Percentiles rank a stretch among this genome's conserved stretches.
These are phyloP conservation scores for Excalfactoria chinensis DNA, from an alignment of 2,113 vertebrate species.

Conservation along the genomic window DNA sequence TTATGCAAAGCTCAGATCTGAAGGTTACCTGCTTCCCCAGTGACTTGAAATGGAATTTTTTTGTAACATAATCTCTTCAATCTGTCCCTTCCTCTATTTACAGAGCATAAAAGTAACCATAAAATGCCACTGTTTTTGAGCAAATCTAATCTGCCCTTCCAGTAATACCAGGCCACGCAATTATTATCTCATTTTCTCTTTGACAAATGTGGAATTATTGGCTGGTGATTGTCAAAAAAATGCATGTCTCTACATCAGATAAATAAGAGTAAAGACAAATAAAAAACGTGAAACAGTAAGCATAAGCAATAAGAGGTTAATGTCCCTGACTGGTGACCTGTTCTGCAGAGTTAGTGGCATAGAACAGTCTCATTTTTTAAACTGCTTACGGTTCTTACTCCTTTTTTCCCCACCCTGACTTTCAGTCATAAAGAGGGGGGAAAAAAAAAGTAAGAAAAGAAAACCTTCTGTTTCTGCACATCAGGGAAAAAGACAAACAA, in stretches of 20 bases:
- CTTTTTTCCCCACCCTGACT: not conserved
- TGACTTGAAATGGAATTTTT: constrained; percentile 67
- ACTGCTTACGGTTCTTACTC: not conserved
- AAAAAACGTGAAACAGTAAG: constrained; percentile 30
- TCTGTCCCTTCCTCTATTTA: constrained; percentile 64
- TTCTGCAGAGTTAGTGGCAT: constrained; percentile 38
- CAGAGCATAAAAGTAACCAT: constrained; percentile 59
- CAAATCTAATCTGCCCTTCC: constrained; percentile 70
- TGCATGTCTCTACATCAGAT: constrained; percentile 42
- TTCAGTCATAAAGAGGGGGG: not conserved
- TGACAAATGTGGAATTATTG: constrained; percentile 67
- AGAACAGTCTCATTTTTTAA: constrained; percentile 42
- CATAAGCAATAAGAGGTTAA: constrained; percentile 16
- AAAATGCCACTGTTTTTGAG: constrained; percentile 65
- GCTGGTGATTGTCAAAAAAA: constrained; percentile 17
- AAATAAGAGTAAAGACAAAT: constrained; percentile 56
- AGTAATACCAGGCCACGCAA: constrained; percentile 51
- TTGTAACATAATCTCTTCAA: constrained; percentile 66
- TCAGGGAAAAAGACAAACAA: not conserved
- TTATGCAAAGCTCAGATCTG: constrained; percentile 68
- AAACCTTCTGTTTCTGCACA: not conserved
- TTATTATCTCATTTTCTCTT: constrained; percentile 72
- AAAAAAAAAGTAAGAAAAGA: not conserved
- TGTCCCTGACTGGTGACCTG: constrained; percentile 30
- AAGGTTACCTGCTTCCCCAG: constrained; percentile 70